Conservation (phyloP, 2,888 invertebrate genomes). For the Lamellibrachia satsuma region DNA sequence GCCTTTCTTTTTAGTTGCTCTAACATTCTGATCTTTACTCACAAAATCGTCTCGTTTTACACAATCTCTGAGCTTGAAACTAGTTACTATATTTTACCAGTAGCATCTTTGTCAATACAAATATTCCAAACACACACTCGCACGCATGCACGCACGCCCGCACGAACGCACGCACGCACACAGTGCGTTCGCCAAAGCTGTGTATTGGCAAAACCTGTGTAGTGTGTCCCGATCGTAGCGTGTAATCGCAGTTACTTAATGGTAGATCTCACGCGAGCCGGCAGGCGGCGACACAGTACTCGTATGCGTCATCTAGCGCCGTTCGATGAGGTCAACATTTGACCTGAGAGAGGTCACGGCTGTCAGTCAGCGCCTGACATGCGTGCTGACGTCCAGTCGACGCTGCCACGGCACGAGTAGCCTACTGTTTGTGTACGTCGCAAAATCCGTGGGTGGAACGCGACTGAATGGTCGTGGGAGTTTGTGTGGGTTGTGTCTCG, state of each 20-base stretch:
- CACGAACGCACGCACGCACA: neutral
- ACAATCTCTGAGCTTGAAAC: too few relatives aligned
- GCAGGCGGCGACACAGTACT: constrained; percentile 17
- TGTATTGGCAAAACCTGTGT: neutral
- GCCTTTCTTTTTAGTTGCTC: neutral
- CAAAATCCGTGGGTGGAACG: constrained; percentile 13
- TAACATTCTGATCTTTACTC: neutral
- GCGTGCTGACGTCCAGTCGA: constrained; percentile 12
- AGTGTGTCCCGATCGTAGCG: neutral
- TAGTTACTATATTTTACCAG: too few relatives aligned
- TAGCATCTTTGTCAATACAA: too few relatives aligned
- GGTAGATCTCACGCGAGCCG: neutral
- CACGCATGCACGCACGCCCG: too few relatives aligned
- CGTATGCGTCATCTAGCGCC: neutral
- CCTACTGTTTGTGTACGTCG: neutral
- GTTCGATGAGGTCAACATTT: neutral
- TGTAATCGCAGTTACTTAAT: neutral
- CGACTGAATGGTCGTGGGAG: constrained; percentile 17
- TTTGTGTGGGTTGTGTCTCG: constrained; percentile 6
- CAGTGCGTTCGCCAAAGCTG: neutral
- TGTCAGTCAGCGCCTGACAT: constrained; percentile 17
- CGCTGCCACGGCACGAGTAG: neutral
- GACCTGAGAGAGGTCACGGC: constrained; percentile 9
- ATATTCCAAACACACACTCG: too few relatives aligned
- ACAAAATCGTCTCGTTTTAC: too few relatives aligned